Evolutionary conservation across 2,888 invertebrate species (phyloP).

Genomic region (Sialis lutaria): DNA sequence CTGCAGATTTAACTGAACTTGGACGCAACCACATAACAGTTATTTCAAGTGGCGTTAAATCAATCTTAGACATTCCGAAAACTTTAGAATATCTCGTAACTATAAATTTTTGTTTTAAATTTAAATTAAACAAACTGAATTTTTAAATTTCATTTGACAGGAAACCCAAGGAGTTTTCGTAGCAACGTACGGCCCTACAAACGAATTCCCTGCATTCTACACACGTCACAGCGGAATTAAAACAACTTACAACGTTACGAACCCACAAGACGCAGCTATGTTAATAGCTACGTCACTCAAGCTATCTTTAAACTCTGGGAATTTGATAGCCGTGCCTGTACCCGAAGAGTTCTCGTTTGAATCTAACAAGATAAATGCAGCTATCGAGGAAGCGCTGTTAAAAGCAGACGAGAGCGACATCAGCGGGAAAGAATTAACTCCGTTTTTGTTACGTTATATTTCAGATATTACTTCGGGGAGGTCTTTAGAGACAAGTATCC

Average conservation of each 20-base stretch:
- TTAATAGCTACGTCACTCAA: slow-evolving; percentile 38
- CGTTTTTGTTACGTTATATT: slow-evolving; percentile 68
- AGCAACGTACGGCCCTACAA: slow-evolving; percentile 48
- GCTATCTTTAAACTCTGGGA: slow-evolving; percentile 46
- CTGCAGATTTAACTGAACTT: slow-evolving; percentile 85
- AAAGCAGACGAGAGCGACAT: slow-evolving; percentile 42
- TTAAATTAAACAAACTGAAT: background rate
- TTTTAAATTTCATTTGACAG: slow-evolving; percentile 24
- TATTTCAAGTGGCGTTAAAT: slow-evolving; percentile 91
- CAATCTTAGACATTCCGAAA: slow-evolving; percentile 86
- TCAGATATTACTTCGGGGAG: slow-evolving; percentile 63
- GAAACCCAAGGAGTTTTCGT: slow-evolving; percentile 94
- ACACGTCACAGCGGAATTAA: slow-evolving; percentile 52
- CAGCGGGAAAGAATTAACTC: slow-evolving; percentile 78
- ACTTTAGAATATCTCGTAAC: slow-evolving; percentile 85
- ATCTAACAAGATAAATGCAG: slow-evolving; percentile 40
- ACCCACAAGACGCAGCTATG: slow-evolving; percentile 51
- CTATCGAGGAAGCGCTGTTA: slow-evolving; percentile 50
- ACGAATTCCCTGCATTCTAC: slow-evolving; percentile 89
- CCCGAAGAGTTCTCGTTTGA: slow-evolving; percentile 51
- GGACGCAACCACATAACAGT: slow-evolving; percentile 76
- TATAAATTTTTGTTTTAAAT: slow-evolving; percentile 8
- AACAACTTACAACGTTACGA: slow-evolving; percentile 51
- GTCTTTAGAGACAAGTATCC: slow-evolving; percentile 74
- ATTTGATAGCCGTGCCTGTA: slow-evolving; percentile 82